Conservation (phyloP, 2,888 invertebrate species). For the Watsonalla cultraria region DNA sequence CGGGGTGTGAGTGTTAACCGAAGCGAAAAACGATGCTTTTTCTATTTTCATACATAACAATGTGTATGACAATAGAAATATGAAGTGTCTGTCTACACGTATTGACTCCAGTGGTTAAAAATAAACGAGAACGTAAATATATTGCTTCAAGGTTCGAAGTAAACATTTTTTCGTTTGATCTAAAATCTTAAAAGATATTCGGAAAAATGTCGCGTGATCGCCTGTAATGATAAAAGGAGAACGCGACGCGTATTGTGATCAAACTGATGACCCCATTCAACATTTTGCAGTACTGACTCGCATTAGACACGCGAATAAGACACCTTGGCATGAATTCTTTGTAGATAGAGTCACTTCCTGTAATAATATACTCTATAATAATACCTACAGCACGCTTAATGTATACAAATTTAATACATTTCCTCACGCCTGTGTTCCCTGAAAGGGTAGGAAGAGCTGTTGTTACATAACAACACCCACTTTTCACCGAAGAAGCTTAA, state of each 20-base stretch:
- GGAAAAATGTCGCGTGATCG: background rate
- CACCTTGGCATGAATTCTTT: background rate
- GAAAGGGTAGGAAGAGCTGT: too few relatives aligned
- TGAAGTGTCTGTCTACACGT: too few relatives aligned
- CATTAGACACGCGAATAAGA: background rate
- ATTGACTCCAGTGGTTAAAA: too few relatives aligned
- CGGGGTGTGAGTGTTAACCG: too few relatives aligned
- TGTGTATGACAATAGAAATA: too few relatives aligned
- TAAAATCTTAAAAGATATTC: background rate
- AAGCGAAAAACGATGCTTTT: too few relatives aligned
- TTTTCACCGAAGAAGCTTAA: too few relatives aligned
- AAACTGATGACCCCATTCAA: background rate
- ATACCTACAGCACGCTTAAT: background rate
- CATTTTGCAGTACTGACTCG: background rate
- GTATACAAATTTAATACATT: too few relatives aligned
- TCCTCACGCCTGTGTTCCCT: too few relatives aligned
- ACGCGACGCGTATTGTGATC: background rate
- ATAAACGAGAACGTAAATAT: too few relatives aligned
- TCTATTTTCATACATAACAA: too few relatives aligned
- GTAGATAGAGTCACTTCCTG: background rate
- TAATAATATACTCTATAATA: background rate
- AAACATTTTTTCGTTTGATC: background rate
- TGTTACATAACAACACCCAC: too few relatives aligned
- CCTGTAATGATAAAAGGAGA: background rate
- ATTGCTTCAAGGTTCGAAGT: background rate